phyloP scores from a whole-genome alignment of 2,888 invertebrate species.

The Maniola hyperantus region DNA sequence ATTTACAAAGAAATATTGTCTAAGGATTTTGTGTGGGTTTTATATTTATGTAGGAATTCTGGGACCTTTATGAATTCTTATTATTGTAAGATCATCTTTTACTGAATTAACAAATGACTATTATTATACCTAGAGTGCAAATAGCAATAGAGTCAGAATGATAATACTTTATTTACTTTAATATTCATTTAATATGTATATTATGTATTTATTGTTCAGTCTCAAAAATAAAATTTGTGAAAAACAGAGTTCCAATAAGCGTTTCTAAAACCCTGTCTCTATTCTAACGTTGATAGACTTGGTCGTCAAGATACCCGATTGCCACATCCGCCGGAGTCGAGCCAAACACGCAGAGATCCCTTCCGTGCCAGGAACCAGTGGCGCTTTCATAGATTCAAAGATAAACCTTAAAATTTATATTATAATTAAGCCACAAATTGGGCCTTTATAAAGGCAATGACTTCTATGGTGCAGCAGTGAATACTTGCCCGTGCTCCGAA shows the following conservation, averaged over 20 bases:
- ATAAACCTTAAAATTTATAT: constrained; percentile 25
- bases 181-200: no score
- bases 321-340: constrained; percentile 62
- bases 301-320: constrained; percentile 64
- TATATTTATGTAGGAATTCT: neutral
- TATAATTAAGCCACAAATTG: constrained; percentile 20
- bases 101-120: neutral
- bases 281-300: constrained; percentile 52
- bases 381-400: constrained; percentile 21
- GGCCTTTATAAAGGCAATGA: constrained; percentile 13
- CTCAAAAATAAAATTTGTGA: no score
- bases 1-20: constrained; percentile 50
- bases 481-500: neutral
- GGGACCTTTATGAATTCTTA: neutral
- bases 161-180: no score
- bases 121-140: no score
- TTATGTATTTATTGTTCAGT: no score
- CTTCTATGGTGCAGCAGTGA: neutral
- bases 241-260: neutral
- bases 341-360: constrained; percentile 29
- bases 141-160: no score
- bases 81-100: neutral
- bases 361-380: constrained; percentile 46
- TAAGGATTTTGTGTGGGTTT: constrained; percentile 12
- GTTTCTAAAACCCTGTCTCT: neutral